Conservation (phyloP, 2,113 vertebrate species). For the Actinemys pallida region DNA sequence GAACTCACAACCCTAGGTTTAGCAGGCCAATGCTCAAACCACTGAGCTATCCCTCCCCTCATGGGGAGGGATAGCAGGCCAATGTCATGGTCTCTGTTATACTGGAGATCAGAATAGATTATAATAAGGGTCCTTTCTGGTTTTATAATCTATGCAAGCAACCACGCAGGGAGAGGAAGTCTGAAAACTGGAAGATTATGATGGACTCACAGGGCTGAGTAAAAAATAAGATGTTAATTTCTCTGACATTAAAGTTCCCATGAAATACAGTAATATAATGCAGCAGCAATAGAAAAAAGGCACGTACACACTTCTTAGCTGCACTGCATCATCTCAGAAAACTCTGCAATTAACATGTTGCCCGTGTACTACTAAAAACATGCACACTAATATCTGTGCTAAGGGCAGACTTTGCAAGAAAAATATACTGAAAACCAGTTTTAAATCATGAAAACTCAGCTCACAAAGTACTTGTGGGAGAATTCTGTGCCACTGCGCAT, state of each 20-base stretch:
- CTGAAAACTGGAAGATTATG: not conserved
- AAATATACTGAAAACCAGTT: not conserved
- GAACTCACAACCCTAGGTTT: too few relatives aligned
- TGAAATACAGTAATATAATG: not conserved
- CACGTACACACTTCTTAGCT: not conserved
- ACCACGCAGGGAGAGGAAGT: rapidly evolving
- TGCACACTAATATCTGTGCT: not conserved
- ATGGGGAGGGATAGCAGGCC: too few relatives aligned
- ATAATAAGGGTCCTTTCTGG: not conserved
- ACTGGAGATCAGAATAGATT: not conserved
- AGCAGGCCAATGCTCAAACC: too few relatives aligned
- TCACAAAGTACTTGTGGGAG: too few relatives aligned
- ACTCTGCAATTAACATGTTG: not conserved
- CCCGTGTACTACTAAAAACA: not conserved
- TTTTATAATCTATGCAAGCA: not conserved
- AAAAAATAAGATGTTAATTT: not conserved
- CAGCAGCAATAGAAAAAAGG: not conserved
- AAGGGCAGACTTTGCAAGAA: not conserved
- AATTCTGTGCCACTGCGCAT: too few relatives aligned
- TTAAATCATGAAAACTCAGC: not conserved
- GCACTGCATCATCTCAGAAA: not conserved
- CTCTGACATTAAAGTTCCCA: not conserved
- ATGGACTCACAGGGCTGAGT: not conserved
- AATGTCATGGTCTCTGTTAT: rapidly evolving
- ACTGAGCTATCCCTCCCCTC: too few relatives aligned